phyloP scores from a whole-genome alignment of 2,888 invertebrate genomes.

The Monoplex corrugatus region DNA sequence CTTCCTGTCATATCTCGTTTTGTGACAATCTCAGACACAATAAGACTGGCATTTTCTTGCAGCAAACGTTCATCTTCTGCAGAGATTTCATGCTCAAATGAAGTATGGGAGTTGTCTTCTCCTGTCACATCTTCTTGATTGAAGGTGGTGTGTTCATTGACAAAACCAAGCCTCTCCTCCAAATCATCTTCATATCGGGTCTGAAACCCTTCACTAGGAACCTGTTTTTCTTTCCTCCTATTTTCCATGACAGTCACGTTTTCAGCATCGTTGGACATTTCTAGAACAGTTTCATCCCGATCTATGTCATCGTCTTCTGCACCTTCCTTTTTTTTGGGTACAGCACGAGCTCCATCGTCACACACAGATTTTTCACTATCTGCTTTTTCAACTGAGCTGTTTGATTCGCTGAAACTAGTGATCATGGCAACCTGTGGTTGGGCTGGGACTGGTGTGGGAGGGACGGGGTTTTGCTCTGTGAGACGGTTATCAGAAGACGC shows the following conservation, averaged over 20 bases:
- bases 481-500: slow-evolving; percentile 51
- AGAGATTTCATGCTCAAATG: slow-evolving; percentile 43
- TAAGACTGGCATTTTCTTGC: slow-evolving; percentile 85
- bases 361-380: slow-evolving; percentile 59
- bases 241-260: background rate
- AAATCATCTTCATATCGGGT: slow-evolving; percentile 11
- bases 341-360: slow-evolving; percentile 42
- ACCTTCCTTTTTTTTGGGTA: slow-evolving; percentile 4
- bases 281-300: slow-evolving; percentile 30
- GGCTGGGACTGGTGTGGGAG: background rate
- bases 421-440: no score
- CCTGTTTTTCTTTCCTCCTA: slow-evolving; percentile 1
- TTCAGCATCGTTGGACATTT: slow-evolving; percentile 9
- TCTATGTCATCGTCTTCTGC: slow-evolving; percentile 29
- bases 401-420: no score
- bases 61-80: slow-evolving; percentile 60
- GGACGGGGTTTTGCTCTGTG: slow-evolving; percentile 45
- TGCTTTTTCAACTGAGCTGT: no score
- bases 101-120: background rate
- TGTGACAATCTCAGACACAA: slow-evolving; percentile 83
- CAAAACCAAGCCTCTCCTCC: slow-evolving; percentile 33
- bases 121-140: background rate
- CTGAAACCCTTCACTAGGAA: background rate
- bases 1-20: slow-evolving; percentile 76
- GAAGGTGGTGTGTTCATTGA: background rate